Conservation (phyloP, 1,140 invertebrate species). For the Bilobella aurantiaca region DNA sequence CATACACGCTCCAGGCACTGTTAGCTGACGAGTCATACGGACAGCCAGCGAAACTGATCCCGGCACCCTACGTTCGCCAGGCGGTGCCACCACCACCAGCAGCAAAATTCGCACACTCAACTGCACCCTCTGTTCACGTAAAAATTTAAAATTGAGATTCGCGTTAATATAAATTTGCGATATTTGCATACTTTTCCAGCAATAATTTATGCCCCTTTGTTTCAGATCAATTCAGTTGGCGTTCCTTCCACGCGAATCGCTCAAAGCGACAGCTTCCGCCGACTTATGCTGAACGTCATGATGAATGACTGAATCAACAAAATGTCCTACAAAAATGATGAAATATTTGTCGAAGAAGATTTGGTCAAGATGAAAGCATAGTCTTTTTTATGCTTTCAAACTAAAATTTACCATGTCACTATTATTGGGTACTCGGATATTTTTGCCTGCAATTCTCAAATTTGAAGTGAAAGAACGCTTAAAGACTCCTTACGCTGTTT, state of each 20-base stretch:
- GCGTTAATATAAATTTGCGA: too few relatives aligned
- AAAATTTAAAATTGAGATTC: too few relatives aligned
- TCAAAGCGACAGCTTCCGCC: conserved; percentile 80
- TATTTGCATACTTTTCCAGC: conserved; percentile 7
- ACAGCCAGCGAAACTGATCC: conserved; percentile 20
- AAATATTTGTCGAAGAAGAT: background rate
- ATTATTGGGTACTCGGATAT: too few relatives aligned
- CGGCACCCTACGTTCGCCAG: conserved; percentile 26
- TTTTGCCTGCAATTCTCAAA: too few relatives aligned
- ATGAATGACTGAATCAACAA: background rate
- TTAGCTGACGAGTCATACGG: conserved; percentile 22
- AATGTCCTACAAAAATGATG: background rate
- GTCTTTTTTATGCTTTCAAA: too few relatives aligned
- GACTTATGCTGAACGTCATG: conserved; percentile 61
- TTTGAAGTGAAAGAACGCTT: too few relatives aligned
- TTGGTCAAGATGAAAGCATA: too few relatives aligned
- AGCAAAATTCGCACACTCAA: conserved; percentile 24
- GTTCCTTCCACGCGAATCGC: conserved; percentile 62
- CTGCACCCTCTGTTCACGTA: conserved; percentile 24
- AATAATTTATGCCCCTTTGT: conserved; percentile 7
- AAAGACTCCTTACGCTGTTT: too few relatives aligned
- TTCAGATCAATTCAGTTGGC: conserved; percentile 42
- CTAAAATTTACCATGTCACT: too few relatives aligned
- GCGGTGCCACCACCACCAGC: conserved; percentile 22
- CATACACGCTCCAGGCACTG: conserved; percentile 29